A percentile compares a stretch with the other conserved stretches of the same genome.
Evolutionary conservation across 2,113 vertebrate genomes (phyloP).

Genomic region (Phainopepla nitens): DNA sequence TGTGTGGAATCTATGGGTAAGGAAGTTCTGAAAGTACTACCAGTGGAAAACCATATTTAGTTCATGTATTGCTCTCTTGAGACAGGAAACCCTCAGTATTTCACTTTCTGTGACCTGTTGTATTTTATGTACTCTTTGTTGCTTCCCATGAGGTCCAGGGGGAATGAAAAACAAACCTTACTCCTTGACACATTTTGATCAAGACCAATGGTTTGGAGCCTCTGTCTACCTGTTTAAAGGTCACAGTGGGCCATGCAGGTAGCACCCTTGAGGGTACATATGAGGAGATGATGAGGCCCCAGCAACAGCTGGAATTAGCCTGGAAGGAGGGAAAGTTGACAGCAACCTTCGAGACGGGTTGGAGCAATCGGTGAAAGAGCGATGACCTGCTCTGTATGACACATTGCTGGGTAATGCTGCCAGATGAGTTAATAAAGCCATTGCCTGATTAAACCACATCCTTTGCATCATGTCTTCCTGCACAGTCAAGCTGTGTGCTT

Average conservation of each 20-base stretch:
- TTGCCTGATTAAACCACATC: conserved; percentile 55
- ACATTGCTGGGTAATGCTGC: conserved; percentile 10
- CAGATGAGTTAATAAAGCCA: conserved; percentile 48
- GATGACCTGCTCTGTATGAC: conserved; percentile 3
- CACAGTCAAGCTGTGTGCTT: conserved; percentile 40
- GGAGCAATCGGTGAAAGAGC: background rate
- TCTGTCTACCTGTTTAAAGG: background rate
- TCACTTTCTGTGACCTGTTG: background rate
- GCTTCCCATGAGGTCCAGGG: background rate
- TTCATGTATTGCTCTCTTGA: background rate
- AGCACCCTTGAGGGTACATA: background rate
- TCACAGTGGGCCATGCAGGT: background rate
- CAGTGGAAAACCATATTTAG: background rate
- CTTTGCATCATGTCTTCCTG: conserved; percentile 41
- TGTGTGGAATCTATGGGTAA: background rate
- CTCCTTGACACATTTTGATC: background rate
- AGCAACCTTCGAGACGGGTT: background rate
- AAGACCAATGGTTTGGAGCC: background rate
- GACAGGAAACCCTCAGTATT: too few species aligned
- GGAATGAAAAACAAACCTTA: background rate
- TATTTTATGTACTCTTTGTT: background rate
- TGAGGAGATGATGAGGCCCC: background rate
- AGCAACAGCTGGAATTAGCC: background rate
- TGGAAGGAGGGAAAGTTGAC: background rate
- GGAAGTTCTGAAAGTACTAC: background rate